Base-by-base conservation (phyloP, 2,113 vertebrate genomes). In the Gasterosteus nipponicus region DNA sequence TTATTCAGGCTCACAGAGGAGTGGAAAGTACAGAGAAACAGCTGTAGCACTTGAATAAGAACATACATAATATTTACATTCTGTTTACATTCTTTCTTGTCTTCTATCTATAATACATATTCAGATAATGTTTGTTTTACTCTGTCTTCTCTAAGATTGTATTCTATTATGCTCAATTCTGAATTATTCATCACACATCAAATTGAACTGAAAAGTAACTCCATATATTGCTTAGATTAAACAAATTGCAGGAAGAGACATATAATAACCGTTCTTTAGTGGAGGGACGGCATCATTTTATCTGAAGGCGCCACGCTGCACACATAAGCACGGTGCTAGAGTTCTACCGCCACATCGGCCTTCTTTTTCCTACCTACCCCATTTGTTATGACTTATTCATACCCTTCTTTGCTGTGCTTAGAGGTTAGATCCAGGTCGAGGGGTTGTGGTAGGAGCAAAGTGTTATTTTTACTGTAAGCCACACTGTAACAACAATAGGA, bases 401-500 rank as follows among this genome's bases (percentile, higher is more conserved):
- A 63, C 39, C 7, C 26, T 60, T 77, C 54, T 80, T 72, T 67
- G 73, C 79, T 78, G 46, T 78, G 74, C 80, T 78, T 38, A 42
- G 82, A 84, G 89, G 89, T 89, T 83, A 89, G 76, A 84, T 77
- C 41, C 90, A 82, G 89, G 92, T 92, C 85, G 68, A 80, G 77
- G 76, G 87, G 87, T 84, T 90, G 89, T 5, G 86, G 90, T 88
- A 66, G 83, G 86, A 91, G 87, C 86, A 84, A 84, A 87, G 89
- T 93, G 90, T 92, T 92, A 90, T 92, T 92, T 89, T 87, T 91
- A 86, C 92, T 90, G 89, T 92, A 90, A 91, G 89, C 89, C 90
- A 83, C 83, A 90, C 90, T 91, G 88, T 89, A 89, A 87, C 89
- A 93, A 92, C 89, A 92, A 78, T 88, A 89, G 72, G 75, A 92